Evolutionary conservation across 2,797 vertebrate species (phyloP).

Genomic region (Xenentodon cancila): DNA sequence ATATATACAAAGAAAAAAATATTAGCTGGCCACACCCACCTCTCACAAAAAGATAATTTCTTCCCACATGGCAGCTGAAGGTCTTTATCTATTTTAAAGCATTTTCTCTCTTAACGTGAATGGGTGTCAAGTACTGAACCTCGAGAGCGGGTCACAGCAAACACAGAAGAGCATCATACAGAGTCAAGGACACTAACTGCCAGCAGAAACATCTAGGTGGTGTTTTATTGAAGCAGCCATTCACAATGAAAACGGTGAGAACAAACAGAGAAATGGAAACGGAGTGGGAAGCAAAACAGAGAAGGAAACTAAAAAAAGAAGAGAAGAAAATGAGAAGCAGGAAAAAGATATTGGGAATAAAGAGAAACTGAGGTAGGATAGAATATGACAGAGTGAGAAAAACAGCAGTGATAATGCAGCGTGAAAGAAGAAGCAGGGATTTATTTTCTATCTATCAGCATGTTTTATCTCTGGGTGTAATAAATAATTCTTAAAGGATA

Average conservation of each 20-base stretch:
- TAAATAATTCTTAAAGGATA: neutral
- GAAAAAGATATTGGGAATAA: neutral
- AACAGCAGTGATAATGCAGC: no score
- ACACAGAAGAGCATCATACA: conserved; percentile 40
- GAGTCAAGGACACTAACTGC: conserved; percentile 33
- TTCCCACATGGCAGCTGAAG: conserved; percentile 22
- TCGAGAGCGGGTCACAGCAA: conserved; percentile 37
- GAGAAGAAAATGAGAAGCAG: neutral
- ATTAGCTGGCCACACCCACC: neutral
- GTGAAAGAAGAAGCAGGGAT: neutral
- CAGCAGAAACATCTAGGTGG: conserved; percentile 39
- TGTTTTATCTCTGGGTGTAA: no score
- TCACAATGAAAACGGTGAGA: conserved; percentile 22
- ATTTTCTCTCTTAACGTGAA: conserved; percentile 42
- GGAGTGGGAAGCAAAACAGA: neutral
- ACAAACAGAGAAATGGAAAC: neutral
- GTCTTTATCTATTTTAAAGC: conserved; percentile 29
- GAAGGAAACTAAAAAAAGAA: neutral
- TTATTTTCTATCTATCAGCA: neutral
- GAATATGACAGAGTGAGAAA: neutral
- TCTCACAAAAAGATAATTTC: conserved; percentile 34
- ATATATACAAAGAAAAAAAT: no score
- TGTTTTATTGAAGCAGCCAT: conserved; percentile 44
- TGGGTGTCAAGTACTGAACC: conserved; percentile 22
- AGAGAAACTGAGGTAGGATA: neutral